Evolutionary conservation across 2,888 invertebrate species (phyloP), one percentile per base, ranked within the genome.

Genomic region (Lottia gigantea): DNA sequence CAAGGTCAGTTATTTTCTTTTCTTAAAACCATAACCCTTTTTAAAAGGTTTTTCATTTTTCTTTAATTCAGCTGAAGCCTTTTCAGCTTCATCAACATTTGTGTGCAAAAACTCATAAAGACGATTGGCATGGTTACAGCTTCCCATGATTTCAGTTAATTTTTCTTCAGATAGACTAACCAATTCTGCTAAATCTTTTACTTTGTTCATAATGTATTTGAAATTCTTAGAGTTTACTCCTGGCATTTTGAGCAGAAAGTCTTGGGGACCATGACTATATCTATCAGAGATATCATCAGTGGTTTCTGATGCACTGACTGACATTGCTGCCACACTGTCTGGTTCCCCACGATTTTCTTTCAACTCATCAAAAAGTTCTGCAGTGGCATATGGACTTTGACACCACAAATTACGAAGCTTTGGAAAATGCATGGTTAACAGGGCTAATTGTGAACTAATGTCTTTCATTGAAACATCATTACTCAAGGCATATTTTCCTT

Each of bases 401-500:
- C 97, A 97, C 98, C 98, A 98, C 47, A 98, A 94, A 12, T 98
- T 90, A 79, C 95, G 93, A 75, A 99, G 90, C 82, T 94, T 92
- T 0, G 98, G 98, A 89, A 98, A 98, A 87, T 97, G 95, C 79
- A 98, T 90, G 0, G 98, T 97, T n/a, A 99, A 91, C 47, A 98
- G 90, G 79, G 97, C 94, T 68, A 99, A 90, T 87, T 95, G 95
- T 77, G 95, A 93, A 82, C 94, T 93, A 62, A 96, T 92, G 81
- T 95, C 94, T 67, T 92, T 93, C 19, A 93, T 92, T 71, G 93
- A 91, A 80, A 95, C 94, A 72, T 92, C 93, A 6, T 77, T 81
- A 16, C 95, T 91, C 86, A 95, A 92, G 80, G 93, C 94, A 85
- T 94, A 90, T 69, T 89, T 93, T 25, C 94, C 94, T 93, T 95